Evolutionary conservation across 2,113 vertebrate species (phyloP).

Genomic region (Taurulus bubalis): DNA sequence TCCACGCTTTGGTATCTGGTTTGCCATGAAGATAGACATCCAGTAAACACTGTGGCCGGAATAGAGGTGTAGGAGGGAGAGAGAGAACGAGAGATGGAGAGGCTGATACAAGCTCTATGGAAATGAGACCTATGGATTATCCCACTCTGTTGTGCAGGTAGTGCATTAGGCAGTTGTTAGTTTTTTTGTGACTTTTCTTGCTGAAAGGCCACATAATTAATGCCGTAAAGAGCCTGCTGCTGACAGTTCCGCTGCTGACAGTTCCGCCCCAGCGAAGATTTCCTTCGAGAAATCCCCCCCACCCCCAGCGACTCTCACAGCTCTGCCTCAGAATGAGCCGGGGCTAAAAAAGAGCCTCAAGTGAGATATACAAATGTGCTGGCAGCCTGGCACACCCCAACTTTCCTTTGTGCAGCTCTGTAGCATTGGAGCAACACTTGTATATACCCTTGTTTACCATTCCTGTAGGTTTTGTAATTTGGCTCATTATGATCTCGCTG

Average conservation of each 20-base stretch:
- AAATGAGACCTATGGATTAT: neutral
- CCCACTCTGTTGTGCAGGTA: neutral
- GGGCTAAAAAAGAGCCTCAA: slow-evolving; percentile 9
- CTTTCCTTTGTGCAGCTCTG: slow-evolving; percentile 40
- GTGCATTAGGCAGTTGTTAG: neutral
- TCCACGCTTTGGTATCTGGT: slow-evolving; percentile 64
- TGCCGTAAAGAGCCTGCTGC: neutral
- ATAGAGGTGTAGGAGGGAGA: slow-evolving; percentile 57
- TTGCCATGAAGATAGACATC: slow-evolving; percentile 68
- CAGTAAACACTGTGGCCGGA: slow-evolving; percentile 65
- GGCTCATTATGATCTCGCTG: neutral
- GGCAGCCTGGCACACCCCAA: slow-evolving; percentile 17
- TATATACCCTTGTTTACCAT: neutral
- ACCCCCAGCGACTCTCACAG: neutral
- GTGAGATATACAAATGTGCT: slow-evolving; percentile 13
- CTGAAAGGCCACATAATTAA: neutral
- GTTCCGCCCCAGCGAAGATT: neutral
- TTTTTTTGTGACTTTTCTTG: neutral
- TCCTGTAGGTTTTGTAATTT: neutral
- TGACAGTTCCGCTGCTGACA: neutral
- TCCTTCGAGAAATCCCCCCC: neutral
- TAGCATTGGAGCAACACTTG: neutral
- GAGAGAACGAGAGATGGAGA: slow-evolving; percentile 28
- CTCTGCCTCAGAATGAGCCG: neutral
- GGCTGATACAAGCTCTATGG: neutral